Evolutionary conservation across 1,140 invertebrate genomes (phyloP), one percentile per base, ranked within the genome.

Genomic region (Calephelis virginiensis): DNA sequence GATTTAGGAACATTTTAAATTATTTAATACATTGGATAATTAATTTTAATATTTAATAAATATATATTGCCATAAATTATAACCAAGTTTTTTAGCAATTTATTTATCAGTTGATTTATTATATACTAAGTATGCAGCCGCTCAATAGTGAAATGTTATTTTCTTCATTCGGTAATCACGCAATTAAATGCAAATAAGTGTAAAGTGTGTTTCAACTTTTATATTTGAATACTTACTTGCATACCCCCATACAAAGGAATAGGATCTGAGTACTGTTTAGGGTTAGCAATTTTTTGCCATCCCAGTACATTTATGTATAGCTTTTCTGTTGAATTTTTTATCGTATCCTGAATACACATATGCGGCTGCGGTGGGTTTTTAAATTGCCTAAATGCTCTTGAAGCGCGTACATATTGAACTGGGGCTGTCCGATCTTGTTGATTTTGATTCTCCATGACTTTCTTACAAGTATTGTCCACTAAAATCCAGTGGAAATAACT

Each of bases 341-440:
- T 92, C 65, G 91, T 93, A 73, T 94, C 94, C 76, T 94, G 93
- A 73, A 95, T 95, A 85, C 94, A 95, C 94, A 95, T 95, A 81
- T 95, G 94, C 37, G 94, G 94, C 68, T 95, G 94, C 7, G 94
- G 94, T 65, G 94, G 94, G 80, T 95, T 95, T 80, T 94, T 94
- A 69, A 95, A 95, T 72, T 93, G 91, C 61, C 93, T 90, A 80
- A 93, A 93, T 61, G 91, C 92, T 72, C 92, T 85, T 45, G 92
- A 93, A 56, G 87, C 86, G 37, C 92, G 85, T 17, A 85, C 82
- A 85, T 86, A 85, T 68, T 91, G 88, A 64, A 89, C 74, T 37
- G 88, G 86, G 14, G 74, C 72, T n/a, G 79, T 79, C 64, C 81
- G 82, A 61, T 91, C 89, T 64, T 77, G 86, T 66, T 75, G 70